Conservation (phyloP, 2,797 vertebrate species). For the Sebastes oblongus region DNA sequence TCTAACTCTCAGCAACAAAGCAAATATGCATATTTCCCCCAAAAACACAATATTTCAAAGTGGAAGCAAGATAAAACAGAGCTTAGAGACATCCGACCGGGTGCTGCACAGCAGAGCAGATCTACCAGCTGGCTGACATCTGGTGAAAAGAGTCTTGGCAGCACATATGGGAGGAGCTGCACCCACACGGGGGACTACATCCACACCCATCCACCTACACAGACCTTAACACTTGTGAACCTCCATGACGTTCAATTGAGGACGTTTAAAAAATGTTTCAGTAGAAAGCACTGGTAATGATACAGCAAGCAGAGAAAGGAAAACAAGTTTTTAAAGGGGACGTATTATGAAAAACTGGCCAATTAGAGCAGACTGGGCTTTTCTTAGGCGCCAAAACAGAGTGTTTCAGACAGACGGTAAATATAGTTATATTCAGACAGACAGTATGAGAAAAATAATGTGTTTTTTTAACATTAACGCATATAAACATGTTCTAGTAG, state of each 20-base stretch:
- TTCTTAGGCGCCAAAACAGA: not conserved
- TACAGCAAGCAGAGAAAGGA: not conserved
- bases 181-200: not conserved
- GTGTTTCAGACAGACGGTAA: rapidly evolving
- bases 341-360: too few species aligned
- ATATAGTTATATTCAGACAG: not conserved
- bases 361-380: not conserved
- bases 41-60: not conserved
- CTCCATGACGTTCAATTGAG: not conserved
- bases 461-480: too few species aligned
- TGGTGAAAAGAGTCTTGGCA: not conserved
- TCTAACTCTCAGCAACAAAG: not conserved
- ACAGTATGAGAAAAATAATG: not conserved
- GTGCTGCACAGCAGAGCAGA: not conserved
- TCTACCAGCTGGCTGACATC: slow-evolving; percentile 5
- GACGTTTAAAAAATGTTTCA: not conserved
- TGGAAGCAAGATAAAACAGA: not conserved
- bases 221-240: not conserved
- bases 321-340: not conserved
- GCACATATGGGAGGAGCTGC: not conserved
- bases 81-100: not conserved
- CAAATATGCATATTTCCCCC: not conserved
- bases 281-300: not conserved
- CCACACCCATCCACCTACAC: not conserved
- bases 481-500: not conserved